These are phyloP conservation scores for Danio rerio DNA, from an alignment of 2,113 vertebrate genomes.

Conservation along the genomic window DNA sequence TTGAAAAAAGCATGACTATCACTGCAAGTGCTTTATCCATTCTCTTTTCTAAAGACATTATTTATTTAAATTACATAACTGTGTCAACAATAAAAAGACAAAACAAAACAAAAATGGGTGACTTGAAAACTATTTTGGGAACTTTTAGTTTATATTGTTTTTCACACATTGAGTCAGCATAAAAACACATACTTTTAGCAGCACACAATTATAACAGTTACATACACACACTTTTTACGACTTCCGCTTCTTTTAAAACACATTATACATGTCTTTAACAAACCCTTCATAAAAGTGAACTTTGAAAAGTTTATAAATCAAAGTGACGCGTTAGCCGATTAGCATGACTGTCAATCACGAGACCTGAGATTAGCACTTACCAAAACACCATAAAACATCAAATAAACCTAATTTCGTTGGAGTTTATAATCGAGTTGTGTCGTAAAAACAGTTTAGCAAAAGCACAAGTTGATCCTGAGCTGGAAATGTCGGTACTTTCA, in stretches of 20 bases:
- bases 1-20: constrained; percentile 64
- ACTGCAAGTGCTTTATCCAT: neutral
- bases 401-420: neutral
- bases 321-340: constrained; percentile 24
- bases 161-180: constrained; percentile 10
- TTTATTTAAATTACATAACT: neutral
- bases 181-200: neutral
- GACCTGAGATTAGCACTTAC: constrained; percentile 22
- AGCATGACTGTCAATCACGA: constrained; percentile 54
- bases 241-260: constrained; percentile 14
- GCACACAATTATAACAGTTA: too few relatives aligned
- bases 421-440: neutral
- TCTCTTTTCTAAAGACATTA: neutral
- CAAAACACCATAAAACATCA: neutral
- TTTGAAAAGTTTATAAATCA: neutral
- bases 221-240: neutral
- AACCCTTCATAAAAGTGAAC: neutral
- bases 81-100: neutral
- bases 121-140: neutral
- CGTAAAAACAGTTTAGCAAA: neutral
- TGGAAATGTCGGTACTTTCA: neutral
- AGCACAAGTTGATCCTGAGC: neutral
- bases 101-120: neutral
- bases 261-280: neutral
- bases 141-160: neutral